These are phyloP conservation scores for Eretmochelys imbricata DNA, from an alignment of 2,113 vertebrate species.

Conservation along the genomic window DNA sequence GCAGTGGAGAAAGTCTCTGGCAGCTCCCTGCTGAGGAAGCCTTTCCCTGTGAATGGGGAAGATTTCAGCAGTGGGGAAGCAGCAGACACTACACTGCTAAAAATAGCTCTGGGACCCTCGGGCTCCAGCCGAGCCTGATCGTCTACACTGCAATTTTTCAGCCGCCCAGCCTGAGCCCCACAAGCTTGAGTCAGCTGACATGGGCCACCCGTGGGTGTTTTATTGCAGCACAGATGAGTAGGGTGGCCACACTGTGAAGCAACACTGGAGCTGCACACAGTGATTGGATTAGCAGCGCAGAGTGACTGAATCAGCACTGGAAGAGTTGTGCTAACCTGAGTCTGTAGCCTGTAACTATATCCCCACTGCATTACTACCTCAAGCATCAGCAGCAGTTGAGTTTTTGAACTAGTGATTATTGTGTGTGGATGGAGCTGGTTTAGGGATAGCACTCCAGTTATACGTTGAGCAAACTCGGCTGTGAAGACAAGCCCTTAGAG, in stretches of 20 bases:
- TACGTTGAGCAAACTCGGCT: fast-evolving
- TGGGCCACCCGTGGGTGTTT: not conserved
- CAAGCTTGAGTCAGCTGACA: not conserved
- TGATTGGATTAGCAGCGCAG: not conserved
- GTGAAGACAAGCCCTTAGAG: fast-evolving
- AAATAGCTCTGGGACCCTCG: not conserved
- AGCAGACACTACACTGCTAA: not conserved
- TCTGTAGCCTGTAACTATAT: not conserved
- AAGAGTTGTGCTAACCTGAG: not conserved
- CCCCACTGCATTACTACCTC: not conserved
- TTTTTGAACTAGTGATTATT: not conserved
- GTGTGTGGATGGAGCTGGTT: not conserved
- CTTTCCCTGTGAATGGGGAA: not conserved
- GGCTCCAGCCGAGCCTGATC: not conserved
- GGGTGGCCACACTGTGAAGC: not conserved
- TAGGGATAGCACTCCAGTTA: not conserved
- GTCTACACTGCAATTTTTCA: not conserved
- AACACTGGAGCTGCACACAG: not conserved
- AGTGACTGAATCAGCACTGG: not conserved
- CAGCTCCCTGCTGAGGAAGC: not conserved
- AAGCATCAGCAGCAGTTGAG: not conserved
- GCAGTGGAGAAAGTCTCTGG: not conserved
- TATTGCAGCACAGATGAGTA: not conserved
- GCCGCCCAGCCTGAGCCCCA: not conserved
- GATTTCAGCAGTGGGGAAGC: not conserved